Base-by-base conservation (phyloP, 2,113 vertebrate genomes). In the Microtus montanus region DNA sequence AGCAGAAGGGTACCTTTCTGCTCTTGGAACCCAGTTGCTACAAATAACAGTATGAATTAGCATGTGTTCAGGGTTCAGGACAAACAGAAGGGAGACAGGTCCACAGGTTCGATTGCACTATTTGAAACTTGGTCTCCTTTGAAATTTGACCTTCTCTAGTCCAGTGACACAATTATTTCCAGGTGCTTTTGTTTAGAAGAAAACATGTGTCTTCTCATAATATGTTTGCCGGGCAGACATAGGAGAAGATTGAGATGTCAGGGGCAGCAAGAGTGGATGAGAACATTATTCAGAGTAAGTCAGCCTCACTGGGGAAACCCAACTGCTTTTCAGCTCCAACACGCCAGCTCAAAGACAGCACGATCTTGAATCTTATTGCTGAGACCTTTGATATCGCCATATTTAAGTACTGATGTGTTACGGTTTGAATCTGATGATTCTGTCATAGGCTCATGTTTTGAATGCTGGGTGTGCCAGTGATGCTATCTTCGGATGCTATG, bases 1-100 rank as follows among this genome's bases (percentile, higher is more conserved):
- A 93, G 28, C 10, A 79, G n/a, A 89, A 35, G 89, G 90, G 47
- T 47, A 41, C 75, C 38, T 84, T 75, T 89, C 78, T 89, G 44
- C 78, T 88, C 68, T 90, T 58, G 79, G 87, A 95, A 89, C 4
- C 73, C 41, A 80, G 19, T 4, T 82, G 66, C 85, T 64, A 75
- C 28, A 52, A 24, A 78, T 75, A 91, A 33, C 61, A 87, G 30
- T 83, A 38, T 33, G 80, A 93, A 94, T 94, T 64, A 93, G 61
- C 87, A 83, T 49, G 13, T 61, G 33, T 28, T 33, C 33, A 66
- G 70, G 11, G 66, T 64, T 35, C 47, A 71, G n/a, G 66, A 49
- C 87, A 80, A 68, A 78, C 52, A 84, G 77, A 95, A 88, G 74
- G 26, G 41, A 90, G 41, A 77, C 41, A 47, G 49, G 0, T 52